A percentile compares a stretch with the other conserved stretches of the same genome.
phyloP scores from a whole-genome alignment of 30 jellyfish, hydroid and myxozoan genomes.

The Pelagia noctiluca region DNA sequence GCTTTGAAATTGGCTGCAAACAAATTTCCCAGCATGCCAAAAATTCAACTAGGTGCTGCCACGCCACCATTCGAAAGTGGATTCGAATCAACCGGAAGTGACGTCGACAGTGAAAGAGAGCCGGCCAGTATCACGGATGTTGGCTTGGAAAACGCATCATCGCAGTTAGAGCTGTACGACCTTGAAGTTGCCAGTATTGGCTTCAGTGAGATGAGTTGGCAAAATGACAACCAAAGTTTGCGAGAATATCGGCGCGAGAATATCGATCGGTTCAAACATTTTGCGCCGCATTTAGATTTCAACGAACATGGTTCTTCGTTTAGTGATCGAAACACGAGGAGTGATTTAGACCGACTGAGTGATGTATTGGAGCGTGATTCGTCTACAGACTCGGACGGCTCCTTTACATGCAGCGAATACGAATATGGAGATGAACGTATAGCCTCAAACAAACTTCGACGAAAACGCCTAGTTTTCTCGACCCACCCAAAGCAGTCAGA shows the following conservation, averaged over 20 bases:
- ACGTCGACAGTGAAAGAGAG: conserved; percentile 54
- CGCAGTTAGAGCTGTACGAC: conserved; percentile 83
- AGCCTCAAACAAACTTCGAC: conserved; percentile 48
- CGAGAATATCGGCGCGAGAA: conserved; percentile 63
- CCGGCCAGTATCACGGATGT: conserved; percentile 42
- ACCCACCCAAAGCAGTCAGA: conserved; percentile 25
- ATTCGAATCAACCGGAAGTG: conserved; percentile 91
- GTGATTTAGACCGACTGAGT: conserved; percentile 68
- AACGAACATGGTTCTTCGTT: conserved; percentile 43
- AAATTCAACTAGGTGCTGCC: conserved; percentile 40
- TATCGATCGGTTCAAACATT: conserved; percentile 47
- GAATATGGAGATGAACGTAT: conserved; percentile 77
- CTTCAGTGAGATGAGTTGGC: conserved; percentile 95
- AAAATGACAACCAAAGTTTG: conserved; percentile 69
- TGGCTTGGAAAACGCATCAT: conserved; percentile 56
- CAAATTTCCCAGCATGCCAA: conserved; percentile 27
- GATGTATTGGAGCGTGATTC: conserved; percentile 61
- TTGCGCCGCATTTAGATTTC: conserved; percentile 43
- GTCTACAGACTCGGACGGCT: conserved; percentile 82
- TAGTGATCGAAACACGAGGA: conserved; percentile 56
- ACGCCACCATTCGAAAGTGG: conserved; percentile 89
- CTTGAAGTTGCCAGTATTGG: conserved; percentile 87
- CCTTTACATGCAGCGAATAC: conserved; percentile 88
- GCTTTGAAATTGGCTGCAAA: neutral
- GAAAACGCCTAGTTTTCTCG: conserved; percentile 63